Evolutionary conservation across 2,113 vertebrate genomes (phyloP).

Genomic region (Alaudala cheleensis): DNA sequence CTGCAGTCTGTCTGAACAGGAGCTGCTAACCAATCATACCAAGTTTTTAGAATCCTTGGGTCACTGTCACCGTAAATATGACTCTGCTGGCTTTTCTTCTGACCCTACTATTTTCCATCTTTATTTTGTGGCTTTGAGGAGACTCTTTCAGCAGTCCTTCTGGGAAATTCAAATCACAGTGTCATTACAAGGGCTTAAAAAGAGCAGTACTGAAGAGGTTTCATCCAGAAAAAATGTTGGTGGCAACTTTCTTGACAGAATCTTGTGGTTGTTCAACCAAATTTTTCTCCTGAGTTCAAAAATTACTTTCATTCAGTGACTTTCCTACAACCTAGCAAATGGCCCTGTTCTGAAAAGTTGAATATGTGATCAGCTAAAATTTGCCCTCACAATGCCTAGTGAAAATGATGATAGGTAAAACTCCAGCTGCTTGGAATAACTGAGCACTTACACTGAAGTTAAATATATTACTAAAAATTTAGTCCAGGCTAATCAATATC

Average conservation of each 20-base stretch:
- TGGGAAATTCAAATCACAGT: neutral
- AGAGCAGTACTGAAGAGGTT: neutral
- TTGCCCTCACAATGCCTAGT: neutral
- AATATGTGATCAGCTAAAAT: neutral
- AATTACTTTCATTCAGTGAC: neutral
- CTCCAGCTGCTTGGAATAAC: neutral
- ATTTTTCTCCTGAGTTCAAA: neutral
- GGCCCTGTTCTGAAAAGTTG: neutral
- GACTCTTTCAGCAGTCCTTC: neutral
- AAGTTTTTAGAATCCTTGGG: neutral
- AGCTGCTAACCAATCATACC: neutral
- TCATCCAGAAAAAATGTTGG: neutral
- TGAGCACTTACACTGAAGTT: neutral
- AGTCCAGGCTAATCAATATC: constrained; percentile 24
- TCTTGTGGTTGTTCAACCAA: neutral
- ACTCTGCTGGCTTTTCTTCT: neutral
- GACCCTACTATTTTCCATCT: neutral
- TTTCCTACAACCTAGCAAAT: neutral
- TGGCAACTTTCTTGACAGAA: neutral
- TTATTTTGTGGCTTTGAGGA: neutral
- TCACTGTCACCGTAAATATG: neutral
- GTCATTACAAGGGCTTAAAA: neutral
- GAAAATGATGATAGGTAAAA: neutral
- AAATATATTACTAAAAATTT: constrained; percentile 18
- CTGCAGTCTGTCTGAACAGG: neutral